Evolutionary conservation across 2,797 vertebrate genomes (phyloP).

Genomic region (Dicrostonyx torquatus): DNA sequence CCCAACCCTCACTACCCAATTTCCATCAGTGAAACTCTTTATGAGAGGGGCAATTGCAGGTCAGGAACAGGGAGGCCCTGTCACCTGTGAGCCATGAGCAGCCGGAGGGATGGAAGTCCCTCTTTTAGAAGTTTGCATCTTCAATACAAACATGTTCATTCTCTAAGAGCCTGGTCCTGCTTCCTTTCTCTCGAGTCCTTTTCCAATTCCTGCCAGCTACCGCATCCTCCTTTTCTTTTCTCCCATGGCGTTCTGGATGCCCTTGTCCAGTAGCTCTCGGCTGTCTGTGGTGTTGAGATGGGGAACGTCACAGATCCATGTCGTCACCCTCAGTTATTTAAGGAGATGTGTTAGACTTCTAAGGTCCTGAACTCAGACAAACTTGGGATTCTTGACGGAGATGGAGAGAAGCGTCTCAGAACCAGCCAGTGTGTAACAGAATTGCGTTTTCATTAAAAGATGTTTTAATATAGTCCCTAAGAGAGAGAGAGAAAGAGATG

Average conservation of each 20-base stretch:
- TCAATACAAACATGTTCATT: neutral
- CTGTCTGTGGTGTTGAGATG: neutral
- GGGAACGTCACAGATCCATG: neutral
- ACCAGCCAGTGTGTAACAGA: neutral
- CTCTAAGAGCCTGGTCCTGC: neutral
- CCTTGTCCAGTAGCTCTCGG: neutral
- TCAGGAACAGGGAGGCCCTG: neutral
- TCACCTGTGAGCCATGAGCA: neutral
- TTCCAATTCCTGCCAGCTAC: neutral
- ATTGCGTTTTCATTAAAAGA: neutral
- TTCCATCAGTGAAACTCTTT: neutral
- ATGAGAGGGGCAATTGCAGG: too few relatives aligned
- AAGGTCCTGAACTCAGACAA: neutral
- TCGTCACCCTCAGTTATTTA: neutral
- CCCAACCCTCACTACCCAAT: neutral
- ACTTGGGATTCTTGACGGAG: neutral
- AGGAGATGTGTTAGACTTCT: neutral
- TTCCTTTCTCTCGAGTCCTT: neutral
- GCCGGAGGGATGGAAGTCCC: fast-evolving
- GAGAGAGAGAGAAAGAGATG: neutral
- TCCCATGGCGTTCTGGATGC: neutral
- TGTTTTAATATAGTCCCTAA: neutral
- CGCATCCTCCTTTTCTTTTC: neutral
- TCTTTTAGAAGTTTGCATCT: neutral
- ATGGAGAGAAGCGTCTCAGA: neutral